Evolutionary conservation across 2,888 invertebrate species (phyloP), one percentile per base, ranked within the genome.

Genomic region (Lasioglossum marginatum): DNA sequence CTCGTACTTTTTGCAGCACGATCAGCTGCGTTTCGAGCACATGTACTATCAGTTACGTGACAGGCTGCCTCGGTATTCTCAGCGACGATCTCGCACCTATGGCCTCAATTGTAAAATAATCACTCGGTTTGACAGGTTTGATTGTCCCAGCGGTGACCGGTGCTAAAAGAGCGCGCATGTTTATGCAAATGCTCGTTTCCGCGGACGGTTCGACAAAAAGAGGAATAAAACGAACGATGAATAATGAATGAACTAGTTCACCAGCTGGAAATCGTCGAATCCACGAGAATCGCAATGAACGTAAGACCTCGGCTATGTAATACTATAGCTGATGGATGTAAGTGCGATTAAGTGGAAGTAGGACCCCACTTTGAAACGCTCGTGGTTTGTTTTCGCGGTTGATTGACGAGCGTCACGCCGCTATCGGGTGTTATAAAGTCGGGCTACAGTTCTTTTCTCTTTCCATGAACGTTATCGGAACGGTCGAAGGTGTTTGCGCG

Each of bases 391-490:
- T 78, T 73, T 87, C 43, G 75, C 60, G 34, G n/a, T 10, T 34
- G 72, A 40, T 68, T 14, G 68, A 66, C 74, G 85, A 70, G 45
- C 66, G 82, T 81, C 86, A 81, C 70, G 70, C 66, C 81, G 82
- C 85, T 92, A 92, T 92, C 91, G 87, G 48, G 81, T 76, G 74
- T 89, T 89, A 88, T 92, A 92, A 92, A 93, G 87, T 90, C 83
- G 89, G 78, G 87, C 88, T 81, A 86, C 88, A 86, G 66, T 80
- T 77, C 27, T 60, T 60, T 60, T 60, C 16, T 52, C 52, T 91
- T 93, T 91, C 90, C 90, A 88, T 83, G 89, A 92, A 88, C 88
- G 91, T 91, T 93, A 93, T 93, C 93, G 83, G 87, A 84, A 77
- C 88, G 81, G 89, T 31, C 79, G 60, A 86, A 88, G 86, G 74